Percentiles rank a stretch among this genome's conserved stretches.
These are phyloP conservation scores for Podilymbus podiceps DNA, from an alignment of 2,113 vertebrate genomes.

Conservation along the genomic window DNA sequence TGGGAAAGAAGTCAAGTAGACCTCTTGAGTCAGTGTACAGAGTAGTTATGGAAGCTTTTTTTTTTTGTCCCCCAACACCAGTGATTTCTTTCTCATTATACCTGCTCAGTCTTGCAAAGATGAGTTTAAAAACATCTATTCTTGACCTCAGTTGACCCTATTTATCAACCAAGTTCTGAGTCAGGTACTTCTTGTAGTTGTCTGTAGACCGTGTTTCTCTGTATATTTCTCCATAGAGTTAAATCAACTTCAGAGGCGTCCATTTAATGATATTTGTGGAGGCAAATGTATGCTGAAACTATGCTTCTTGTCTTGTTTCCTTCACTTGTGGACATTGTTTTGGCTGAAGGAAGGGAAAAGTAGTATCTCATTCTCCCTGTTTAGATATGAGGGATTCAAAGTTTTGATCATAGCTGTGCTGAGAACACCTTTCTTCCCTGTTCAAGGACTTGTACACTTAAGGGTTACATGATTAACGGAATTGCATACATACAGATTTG, in stretches of 20 bases:
- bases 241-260: neutral
- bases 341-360: rapidly evolving
- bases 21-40: neutral
- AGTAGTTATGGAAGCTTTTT: neutral
- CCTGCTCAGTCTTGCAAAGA: neutral
- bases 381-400: neutral
- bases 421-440: neutral
- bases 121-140: neutral
- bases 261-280: neutral
- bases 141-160: neutral
- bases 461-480: neutral
- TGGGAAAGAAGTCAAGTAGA: neutral
- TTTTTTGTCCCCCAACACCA: too few relatives aligned
- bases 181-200: neutral
- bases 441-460: neutral
- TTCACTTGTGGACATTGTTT: neutral
- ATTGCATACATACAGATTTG: neutral
- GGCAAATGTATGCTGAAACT: neutral
- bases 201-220: neutral
- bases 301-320: neutral
- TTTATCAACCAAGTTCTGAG: neutral
- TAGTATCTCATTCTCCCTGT: neutral
- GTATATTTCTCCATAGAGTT: neutral
- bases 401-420: neutral
- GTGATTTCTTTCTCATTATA: neutral